Conservation (phyloP, 2,113 vertebrate genomes). For the human region DNA sequence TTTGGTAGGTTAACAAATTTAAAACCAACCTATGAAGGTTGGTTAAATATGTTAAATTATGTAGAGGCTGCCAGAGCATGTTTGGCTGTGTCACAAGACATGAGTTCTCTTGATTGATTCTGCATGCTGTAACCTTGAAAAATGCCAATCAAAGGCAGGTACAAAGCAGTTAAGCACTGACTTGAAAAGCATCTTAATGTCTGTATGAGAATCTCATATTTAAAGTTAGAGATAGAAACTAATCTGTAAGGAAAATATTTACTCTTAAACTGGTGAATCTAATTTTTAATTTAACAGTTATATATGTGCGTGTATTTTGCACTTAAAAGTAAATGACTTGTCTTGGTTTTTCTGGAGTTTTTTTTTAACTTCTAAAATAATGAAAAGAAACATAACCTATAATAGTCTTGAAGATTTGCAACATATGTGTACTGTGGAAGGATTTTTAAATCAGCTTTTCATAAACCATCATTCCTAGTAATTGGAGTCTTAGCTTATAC, state of each 20-base stretch:
- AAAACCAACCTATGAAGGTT: neutral
- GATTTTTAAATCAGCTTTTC: conserved; percentile 34
- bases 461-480: neutral
- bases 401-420: conserved; percentile 7
- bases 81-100: conserved; percentile 24
- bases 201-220: conserved; percentile 1
- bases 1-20: conserved; percentile 4
- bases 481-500: neutral
- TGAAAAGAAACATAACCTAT: conserved; percentile 8
- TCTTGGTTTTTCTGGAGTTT: conserved; percentile 7
- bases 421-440: neutral
- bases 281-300: conserved; percentile 38
- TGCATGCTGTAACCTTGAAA: neutral
- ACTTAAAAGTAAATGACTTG: neutral
- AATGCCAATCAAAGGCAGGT: conserved; percentile 31
- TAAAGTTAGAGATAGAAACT: conserved; percentile 26
- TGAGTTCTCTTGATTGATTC: neutral
- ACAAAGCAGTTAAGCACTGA: neutral
- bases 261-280: conserved; percentile 6
- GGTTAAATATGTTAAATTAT: conserved; percentile 40
- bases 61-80: neutral
- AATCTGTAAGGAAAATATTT: neutral
- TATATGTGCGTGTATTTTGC: neutral
- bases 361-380: conserved; percentile 16
- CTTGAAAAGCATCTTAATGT: conserved; percentile 42